These are phyloP conservation scores for Aplodontia rufa DNA, from an alignment of 2,113 vertebrate species.

Conservation along the genomic window DNA sequence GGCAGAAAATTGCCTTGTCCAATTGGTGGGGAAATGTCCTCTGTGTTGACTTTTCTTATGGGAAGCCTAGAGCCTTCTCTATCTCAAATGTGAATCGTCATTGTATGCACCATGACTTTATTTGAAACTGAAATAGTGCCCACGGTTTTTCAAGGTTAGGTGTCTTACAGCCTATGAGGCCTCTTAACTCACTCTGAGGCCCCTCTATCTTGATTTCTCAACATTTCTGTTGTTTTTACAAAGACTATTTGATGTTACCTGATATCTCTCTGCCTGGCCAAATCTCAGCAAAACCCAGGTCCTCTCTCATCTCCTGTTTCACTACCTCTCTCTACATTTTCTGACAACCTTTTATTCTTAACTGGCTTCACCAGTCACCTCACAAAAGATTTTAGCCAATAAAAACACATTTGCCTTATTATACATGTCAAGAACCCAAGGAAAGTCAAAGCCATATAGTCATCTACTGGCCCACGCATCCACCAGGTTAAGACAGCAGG, in stretches of 20 bases:
- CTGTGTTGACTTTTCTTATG: neutral
- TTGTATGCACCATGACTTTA: no score
- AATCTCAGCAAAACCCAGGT: constrained; percentile 44
- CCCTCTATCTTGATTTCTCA: neutral
- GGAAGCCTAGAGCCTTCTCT: neutral
- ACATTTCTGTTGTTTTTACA: constrained; percentile 58
- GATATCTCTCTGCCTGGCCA: neutral
- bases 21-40: neutral
- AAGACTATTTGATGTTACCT: neutral
- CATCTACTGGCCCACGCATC: neutral
- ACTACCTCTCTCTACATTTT: neutral
- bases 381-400: neutral
- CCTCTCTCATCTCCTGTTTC: constrained; percentile 16
- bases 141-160: neutral
- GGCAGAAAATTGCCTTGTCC: neutral
- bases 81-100: neutral
- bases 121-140: neutral
- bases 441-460: neutral
- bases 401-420: neutral
- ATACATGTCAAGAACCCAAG: neutral
- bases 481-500: neutral
- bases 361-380: constrained; percentile 31
- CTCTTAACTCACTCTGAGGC: neutral
- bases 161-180: neutral
- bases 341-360: constrained; percentile 28